A percentile compares a stretch with the other conserved stretches of the same genome.
Evolutionary conservation across 2,113 vertebrate genomes (phyloP).

Genomic region (Lampris incognitus): DNA sequence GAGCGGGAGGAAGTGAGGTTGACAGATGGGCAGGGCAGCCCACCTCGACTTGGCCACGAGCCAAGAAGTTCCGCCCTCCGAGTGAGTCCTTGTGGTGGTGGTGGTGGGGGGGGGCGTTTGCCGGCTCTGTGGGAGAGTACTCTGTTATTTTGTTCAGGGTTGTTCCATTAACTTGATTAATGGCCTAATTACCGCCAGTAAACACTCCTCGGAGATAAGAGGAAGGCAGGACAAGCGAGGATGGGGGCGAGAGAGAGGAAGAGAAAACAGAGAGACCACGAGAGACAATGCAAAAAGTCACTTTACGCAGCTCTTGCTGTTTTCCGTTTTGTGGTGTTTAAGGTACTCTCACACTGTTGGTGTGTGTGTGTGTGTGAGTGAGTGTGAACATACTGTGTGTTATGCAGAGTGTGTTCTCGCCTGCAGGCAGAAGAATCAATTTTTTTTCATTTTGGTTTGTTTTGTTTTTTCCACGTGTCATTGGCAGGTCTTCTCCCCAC

Average conservation of each 20-base stretch:
- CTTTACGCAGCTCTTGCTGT: neutral
- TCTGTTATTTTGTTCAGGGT: slow-evolving; percentile 64
- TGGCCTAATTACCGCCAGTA: slow-evolving; percentile 72
- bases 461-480: too few species aligned
- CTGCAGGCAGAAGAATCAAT: neutral
- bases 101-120: slow-evolving; percentile 14
- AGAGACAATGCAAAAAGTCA: neutral
- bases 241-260: slow-evolving; percentile 10
- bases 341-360: neutral
- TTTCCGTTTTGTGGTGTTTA: neutral
- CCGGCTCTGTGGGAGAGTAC: slow-evolving; percentile 38
- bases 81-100: slow-evolving; percentile 14
- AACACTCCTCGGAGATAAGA: slow-evolving; percentile 69
- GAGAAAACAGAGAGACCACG: neutral
- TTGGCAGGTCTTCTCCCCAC: too few species aligned
- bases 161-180: slow-evolving; percentile 79
- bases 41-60: slow-evolving; percentile 29
- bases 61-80: slow-evolving; percentile 41
- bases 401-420: neutral
- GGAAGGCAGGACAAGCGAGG: slow-evolving; percentile 31
- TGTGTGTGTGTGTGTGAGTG: slow-evolving; percentile 9
- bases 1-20: slow-evolving; percentile 25
- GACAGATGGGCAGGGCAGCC: slow-evolving; percentile 46
- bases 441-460: neutral
- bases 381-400: neutral